These are phyloP conservation scores for Anabas testudineus DNA, from an alignment of 2,797 vertebrate species.

Conservation along the genomic window DNA sequence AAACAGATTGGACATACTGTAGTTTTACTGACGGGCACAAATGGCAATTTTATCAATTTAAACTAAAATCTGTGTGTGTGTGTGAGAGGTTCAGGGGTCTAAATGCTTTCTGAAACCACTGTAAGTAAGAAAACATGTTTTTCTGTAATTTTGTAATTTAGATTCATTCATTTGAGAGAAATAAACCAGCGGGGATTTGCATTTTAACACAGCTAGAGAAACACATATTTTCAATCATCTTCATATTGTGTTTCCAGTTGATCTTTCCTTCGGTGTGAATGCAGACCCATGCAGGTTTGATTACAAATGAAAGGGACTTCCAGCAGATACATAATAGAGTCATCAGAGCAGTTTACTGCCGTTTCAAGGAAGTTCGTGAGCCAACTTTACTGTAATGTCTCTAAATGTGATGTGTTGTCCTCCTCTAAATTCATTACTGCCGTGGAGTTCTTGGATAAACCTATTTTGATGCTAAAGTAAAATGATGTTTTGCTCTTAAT, in stretches of 20 bases:
- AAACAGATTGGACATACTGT: not conserved
- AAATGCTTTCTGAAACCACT: not conserved
- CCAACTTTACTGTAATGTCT: slow-evolving; percentile 1
- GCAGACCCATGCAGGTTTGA: slow-evolving; percentile 13
- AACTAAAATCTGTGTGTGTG: not conserved
- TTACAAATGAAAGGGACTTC: slow-evolving; percentile 9
- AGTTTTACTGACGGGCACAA: not conserved
- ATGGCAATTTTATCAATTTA: not conserved
- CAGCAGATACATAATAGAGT: slow-evolving; percentile 8
- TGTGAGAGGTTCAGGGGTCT: not conserved
- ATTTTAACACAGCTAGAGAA: not conserved
- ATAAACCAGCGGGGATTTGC: slow-evolving; percentile 1
- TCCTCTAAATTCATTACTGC: slow-evolving; percentile 12
- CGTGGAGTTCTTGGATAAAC: slow-evolving; percentile 12
- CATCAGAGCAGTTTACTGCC: slow-evolving; percentile 8
- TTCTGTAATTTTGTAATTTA: slow-evolving; percentile 2
- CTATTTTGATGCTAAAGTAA: not conserved
- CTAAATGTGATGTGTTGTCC: not conserved
- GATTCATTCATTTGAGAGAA: slow-evolving; percentile 13
- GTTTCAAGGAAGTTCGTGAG: slow-evolving; percentile 12
- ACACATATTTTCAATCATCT: slow-evolving; percentile 15
- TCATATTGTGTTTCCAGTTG: slow-evolving; percentile 9
- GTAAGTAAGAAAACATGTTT: not conserved
- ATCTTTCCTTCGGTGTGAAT: slow-evolving; percentile 13
- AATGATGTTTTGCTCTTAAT: slow-evolving; percentile 26